A percentile compares a stretch with the other conserved stretches of the same genome.
phyloP scores from a whole-genome alignment of 2,797 vertebrate species.

The Euthynnus affinis region DNA sequence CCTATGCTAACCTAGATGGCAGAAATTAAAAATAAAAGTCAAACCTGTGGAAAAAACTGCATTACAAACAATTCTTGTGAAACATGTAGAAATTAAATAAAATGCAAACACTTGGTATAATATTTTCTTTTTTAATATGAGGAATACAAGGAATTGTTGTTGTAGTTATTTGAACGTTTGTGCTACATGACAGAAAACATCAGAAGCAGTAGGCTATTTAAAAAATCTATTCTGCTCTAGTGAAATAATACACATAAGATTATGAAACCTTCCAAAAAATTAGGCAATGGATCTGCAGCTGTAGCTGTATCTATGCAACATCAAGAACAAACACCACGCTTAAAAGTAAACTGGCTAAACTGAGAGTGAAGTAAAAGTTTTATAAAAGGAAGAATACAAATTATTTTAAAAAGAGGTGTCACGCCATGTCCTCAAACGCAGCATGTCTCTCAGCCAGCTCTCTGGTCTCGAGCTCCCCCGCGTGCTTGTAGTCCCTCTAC shows the following conservation, averaged over 20 bases:
- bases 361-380: background rate
- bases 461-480: constrained; percentile 32
- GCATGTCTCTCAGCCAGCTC: background rate
- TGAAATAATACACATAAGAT: background rate
- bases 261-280: background rate
- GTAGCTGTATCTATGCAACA: background rate
- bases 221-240: too few species aligned
- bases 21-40: background rate
- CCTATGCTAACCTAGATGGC: background rate
- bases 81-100: background rate
- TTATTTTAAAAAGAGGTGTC: background rate
- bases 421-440: background rate
- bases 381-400: background rate
- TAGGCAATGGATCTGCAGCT: background rate
- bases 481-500: constrained; percentile 1
- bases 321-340: background rate
- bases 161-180: background rate
- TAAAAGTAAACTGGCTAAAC: background rate
- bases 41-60: background rate
- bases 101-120: background rate
- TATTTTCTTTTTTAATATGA: background rate
- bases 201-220: background rate
- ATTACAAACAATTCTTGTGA: background rate
- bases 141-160: background rate
- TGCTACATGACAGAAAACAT: background rate